A percentile compares a stretch with the other conserved stretches of the same genome.
phyloP scores from a whole-genome alignment of 2,888 invertebrate species.

The Lingula anatina region DNA sequence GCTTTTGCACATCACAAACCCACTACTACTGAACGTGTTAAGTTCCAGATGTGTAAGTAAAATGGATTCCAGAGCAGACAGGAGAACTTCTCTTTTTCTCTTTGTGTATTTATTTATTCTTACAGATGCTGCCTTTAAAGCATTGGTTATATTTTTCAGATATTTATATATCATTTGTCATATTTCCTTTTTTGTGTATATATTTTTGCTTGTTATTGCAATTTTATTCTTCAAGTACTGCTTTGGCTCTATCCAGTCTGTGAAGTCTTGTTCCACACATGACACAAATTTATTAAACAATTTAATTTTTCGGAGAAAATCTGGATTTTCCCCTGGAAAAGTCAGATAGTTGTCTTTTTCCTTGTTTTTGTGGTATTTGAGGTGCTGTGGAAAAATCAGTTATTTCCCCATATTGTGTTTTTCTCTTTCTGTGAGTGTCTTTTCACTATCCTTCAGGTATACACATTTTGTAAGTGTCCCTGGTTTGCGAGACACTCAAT shows the following conservation, averaged over 20 bases:
- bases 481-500: slow-evolving; percentile 63
- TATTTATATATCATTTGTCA: no score
- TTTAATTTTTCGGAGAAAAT: background rate
- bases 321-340: background rate
- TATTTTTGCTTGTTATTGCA: background rate
- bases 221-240: background rate
- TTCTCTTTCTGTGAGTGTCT: no score
- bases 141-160: no score
- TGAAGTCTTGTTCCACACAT: no score
- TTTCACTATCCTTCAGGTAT: slow-evolving; percentile 50
- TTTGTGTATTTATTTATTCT: no score
- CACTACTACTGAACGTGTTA: slow-evolving; percentile 4
- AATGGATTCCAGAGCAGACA: background rate
- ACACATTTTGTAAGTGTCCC: slow-evolving; percentile 66
- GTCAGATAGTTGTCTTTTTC: background rate
- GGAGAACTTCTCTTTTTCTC: no score
- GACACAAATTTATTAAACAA: background rate
- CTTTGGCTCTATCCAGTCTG: no score
- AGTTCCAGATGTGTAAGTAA: slow-evolving; percentile 11
- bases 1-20: slow-evolving; percentile 17
- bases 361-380: no score
- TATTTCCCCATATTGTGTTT: no score
- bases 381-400: no score
- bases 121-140: no score
- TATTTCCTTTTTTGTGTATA: no score